These are phyloP conservation scores for Heliconius hermathena DNA, from an alignment of 1,140 invertebrate species.

Conservation along the genomic window DNA sequence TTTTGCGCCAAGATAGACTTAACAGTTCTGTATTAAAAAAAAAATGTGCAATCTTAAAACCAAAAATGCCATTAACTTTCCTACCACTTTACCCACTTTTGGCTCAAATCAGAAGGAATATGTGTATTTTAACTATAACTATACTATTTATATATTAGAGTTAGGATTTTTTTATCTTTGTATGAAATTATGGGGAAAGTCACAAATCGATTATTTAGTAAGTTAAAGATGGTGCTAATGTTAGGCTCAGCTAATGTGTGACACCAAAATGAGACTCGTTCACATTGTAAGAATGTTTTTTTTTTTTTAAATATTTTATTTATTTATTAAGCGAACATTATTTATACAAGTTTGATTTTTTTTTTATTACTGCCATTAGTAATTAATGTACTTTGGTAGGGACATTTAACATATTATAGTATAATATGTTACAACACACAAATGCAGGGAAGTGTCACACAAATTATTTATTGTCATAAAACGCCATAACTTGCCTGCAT, in stretches of 20 bases:
- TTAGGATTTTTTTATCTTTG: slow-evolving; percentile 80
- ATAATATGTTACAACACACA: slow-evolving; percentile 56
- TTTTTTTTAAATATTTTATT: slow-evolving; percentile 69
- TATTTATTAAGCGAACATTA: slow-evolving; percentile 78
- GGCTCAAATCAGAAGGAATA: slow-evolving; percentile 79
- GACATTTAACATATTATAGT: slow-evolving; percentile 40
- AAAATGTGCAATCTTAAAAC: slow-evolving; percentile 81
- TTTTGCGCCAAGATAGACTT: slow-evolving; percentile 59
- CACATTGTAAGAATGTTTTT: slow-evolving; percentile 75
- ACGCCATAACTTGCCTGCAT: slow-evolving; percentile 80
- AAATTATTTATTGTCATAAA: slow-evolving; percentile 75
- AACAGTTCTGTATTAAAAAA: slow-evolving; percentile 71
- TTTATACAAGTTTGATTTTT: slow-evolving; percentile 72
- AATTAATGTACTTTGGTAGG: slow-evolving; percentile 67
- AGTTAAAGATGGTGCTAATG: slow-evolving; percentile 80
- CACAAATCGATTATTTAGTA: slow-evolving; percentile 79
- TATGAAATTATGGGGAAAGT: slow-evolving; percentile 79
- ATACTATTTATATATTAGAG: slow-evolving; percentile 80
- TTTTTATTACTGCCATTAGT: slow-evolving; percentile 77
- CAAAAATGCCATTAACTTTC: slow-evolving; percentile 79
- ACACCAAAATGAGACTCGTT: slow-evolving; percentile 80
- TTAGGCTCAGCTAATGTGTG: slow-evolving; percentile 79
- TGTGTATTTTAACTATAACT: slow-evolving; percentile 72
- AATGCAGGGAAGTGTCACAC: slow-evolving; percentile 76
- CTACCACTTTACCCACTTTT: slow-evolving; percentile 69